phyloP scores from a whole-genome alignment of 2,797 vertebrate genomes.

The Amblyraja radiata region DNA sequence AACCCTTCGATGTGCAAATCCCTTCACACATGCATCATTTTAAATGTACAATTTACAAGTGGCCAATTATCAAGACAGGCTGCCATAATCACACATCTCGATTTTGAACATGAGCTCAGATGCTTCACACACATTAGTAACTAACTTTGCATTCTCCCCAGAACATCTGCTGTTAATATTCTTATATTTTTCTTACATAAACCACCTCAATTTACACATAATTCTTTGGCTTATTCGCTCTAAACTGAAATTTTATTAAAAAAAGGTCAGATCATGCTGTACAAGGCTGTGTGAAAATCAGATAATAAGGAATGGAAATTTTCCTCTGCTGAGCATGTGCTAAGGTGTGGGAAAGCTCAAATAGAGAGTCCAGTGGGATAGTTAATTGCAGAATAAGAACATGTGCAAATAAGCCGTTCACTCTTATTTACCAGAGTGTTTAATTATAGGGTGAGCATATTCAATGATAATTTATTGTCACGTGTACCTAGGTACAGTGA shows the following conservation, averaged over 20 bases:
- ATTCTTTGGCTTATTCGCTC: not conserved
- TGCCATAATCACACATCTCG: not conserved
- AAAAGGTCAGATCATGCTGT: not conserved
- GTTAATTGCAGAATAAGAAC: not conserved
- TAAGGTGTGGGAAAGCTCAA: not conserved
- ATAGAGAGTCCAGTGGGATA: not conserved
- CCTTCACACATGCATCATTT: conserved; percentile 10
- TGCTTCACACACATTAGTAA: not conserved
- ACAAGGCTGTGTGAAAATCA: not conserved
- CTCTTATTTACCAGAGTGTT: not conserved
- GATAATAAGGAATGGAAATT: not conserved
- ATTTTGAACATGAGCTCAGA: not conserved
- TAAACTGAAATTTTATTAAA: not conserved
- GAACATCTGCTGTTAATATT: conserved; percentile 4
- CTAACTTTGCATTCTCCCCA: not conserved
- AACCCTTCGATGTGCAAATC: not conserved
- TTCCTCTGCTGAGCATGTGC: not conserved
- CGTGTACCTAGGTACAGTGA: too few species aligned
- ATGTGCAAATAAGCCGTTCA: not conserved
- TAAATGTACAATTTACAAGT: conserved; percentile 13
- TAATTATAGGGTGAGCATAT: not conserved
- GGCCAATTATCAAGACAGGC: not conserved
- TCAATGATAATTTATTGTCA: not conserved
- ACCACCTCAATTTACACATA: not conserved
- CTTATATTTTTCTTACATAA: not conserved